Conservation (phyloP, 1,140 invertebrate genomes). For the Spodoptera litura region DNA sequence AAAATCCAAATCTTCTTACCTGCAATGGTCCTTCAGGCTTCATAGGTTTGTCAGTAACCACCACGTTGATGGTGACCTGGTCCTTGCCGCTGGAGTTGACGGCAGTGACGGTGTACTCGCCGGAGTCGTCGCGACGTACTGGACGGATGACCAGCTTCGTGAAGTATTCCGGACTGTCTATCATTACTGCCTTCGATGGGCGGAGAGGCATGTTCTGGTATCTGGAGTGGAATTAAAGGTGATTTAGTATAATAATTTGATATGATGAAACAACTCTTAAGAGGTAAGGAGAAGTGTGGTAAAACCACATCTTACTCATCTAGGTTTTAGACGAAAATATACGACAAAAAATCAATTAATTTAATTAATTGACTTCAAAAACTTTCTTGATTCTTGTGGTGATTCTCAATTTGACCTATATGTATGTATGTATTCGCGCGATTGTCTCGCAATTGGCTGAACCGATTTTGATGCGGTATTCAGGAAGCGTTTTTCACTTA, state of each 20-base stretch:
- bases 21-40: slow-evolving; percentile 95
- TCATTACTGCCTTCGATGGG: slow-evolving; percentile 89
- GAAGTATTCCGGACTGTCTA: slow-evolving; percentile 95
- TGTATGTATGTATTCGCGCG: too few species aligned
- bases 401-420: too few species aligned
- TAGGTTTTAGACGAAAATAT: too few species aligned
- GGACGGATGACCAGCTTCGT: slow-evolving; percentile 95
- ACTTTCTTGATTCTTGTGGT: too few species aligned
- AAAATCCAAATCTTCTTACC: slow-evolving; percentile 56
- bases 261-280: too few species aligned
- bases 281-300: too few species aligned
- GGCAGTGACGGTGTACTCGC: slow-evolving; percentile 95
- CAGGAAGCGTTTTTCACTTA: too few species aligned
- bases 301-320: too few species aligned
- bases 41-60: slow-evolving; percentile 96
- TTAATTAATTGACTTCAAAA: too few species aligned
- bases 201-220: slow-evolving; percentile 85
- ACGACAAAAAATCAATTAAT: too few species aligned
- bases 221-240: slow-evolving; percentile 53
- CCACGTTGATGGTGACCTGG: slow-evolving; percentile 94
- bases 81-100: slow-evolving; percentile 95
- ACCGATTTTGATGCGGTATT: too few species aligned
- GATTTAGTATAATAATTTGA: not conserved
- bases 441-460: too few species aligned
- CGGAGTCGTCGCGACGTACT: slow-evolving; percentile 92